Evolutionary conservation across 2,888 invertebrate species (phyloP).

Genomic region (Eilema caniola): DNA sequence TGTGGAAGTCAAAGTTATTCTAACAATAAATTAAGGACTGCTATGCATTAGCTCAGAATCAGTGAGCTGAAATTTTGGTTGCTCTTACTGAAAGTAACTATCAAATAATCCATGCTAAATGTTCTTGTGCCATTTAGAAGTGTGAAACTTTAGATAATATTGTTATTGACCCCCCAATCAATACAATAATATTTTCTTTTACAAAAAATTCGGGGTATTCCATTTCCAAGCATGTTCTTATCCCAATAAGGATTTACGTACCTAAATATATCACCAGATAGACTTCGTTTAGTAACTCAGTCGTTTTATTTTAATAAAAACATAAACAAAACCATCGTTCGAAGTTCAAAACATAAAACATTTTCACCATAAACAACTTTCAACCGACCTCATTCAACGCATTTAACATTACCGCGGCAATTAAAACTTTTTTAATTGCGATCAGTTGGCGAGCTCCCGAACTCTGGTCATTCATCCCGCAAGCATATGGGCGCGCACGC

Average conservation of each 20-base stretch:
- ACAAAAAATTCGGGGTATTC: not conserved
- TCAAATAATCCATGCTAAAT: not conserved
- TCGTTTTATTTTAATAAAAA: constrained; percentile 3
- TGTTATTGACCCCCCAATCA: not conserved
- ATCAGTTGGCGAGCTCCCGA: constrained; percentile 68
- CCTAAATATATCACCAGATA: not conserved
- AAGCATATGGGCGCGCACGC: constrained; percentile 78
- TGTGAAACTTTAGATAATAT: not conserved
- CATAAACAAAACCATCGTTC: not conserved
- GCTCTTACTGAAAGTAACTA: not conserved
- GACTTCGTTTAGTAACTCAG: not conserved
- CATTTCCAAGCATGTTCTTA: no score
- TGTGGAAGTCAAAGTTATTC: not conserved
- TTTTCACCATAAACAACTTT: constrained; percentile 24
- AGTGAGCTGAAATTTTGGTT: not conserved
- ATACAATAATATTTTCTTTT: no score
- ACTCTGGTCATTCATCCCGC: constrained; percentile 83
- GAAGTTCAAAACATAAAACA: constrained; percentile 9
- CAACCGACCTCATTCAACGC: constrained; percentile 26
- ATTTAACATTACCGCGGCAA: constrained; percentile 33
- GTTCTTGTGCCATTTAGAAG: not conserved
- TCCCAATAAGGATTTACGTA: not conserved
- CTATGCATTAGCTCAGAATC: not conserved
- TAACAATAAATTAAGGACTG: not conserved
- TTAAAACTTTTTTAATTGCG: constrained; percentile 63